Evolutionary conservation across 2,888 invertebrate genomes (phyloP), one percentile per base, ranked within the genome.

Genomic region (Agrenia bidenticulata): DNA sequence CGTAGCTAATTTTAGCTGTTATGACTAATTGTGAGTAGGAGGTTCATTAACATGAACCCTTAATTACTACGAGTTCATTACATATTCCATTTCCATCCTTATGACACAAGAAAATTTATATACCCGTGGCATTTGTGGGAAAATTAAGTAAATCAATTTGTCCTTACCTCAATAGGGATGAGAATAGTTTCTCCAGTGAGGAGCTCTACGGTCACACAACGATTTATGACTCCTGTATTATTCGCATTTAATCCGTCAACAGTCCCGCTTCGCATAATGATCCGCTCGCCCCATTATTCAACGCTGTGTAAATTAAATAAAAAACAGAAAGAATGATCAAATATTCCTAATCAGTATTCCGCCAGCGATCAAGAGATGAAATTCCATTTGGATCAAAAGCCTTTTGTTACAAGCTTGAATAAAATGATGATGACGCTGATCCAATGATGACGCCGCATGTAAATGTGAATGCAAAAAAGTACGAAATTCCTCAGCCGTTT

Each of bases 261-360:
- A 70, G 64, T 69, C 65, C 69, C 71, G 71, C 70, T 76, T 73
- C 76, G 72, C 76, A 76, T 76, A 71, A 70, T 76, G 76, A 74
- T 69, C 66, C 70, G 57, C 66, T 70, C 69, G 70, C 76, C 68
- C 74, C 74, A 74, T 74, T 71, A 70, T 71, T 74, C 72, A 67
- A 73, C 66, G 67, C 76, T 74, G 65, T 26, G 55, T 55, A 58
- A 58, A 41, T 55, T 26, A 45, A 57, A 63, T 51, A n/a, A 32
- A 32, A 32, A 32, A 32, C 11, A 32, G 5, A 32, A n/a, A 32
- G 54, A 56, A 51, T 41, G 61, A 26, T 51, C 21, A 23, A 24
- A 51, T 11, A 51, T 7, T 7, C 13, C 5, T 23, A 2, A 51
- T 51, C 19, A 51, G 24, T 24, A n/a, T n/a, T n/a, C n/a, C n/a